phyloP scores from a whole-genome alignment of 2,888 invertebrate species.

The Drosophila conformis region DNA sequence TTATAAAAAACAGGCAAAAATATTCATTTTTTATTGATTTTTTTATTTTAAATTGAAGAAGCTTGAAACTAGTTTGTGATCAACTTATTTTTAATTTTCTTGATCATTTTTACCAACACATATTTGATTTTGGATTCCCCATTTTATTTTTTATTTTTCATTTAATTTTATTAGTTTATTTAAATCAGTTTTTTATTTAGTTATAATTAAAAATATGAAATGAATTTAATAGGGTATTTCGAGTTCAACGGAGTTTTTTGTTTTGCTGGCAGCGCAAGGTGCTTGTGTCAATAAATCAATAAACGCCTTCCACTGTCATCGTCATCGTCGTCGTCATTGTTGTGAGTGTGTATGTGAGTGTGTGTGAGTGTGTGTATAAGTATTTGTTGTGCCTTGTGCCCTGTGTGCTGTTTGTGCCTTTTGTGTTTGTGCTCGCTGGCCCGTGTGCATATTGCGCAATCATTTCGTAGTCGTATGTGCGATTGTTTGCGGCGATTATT shows the following conservation, averaged over 20 bases:
- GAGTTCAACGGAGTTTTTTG: not conserved
- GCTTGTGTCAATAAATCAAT: constrained; percentile 71
- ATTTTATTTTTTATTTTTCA: too few relatives aligned
- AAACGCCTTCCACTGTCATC: constrained; percentile 62
- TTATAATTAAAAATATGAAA: not conserved
- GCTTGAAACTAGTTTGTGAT: not conserved
- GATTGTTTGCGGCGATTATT: constrained; percentile 67
- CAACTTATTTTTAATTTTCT: not conserved
- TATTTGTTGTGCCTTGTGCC: constrained; percentile 2
- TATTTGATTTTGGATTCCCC: not conserved
- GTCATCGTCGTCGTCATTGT: constrained; percentile 29
- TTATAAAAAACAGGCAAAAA: too few relatives aligned
- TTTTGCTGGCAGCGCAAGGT: constrained; percentile 33
- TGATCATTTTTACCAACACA: not conserved
- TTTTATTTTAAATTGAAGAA: not conserved
- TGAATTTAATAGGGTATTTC: constrained; percentile 16
- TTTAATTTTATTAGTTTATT: too few relatives aligned
- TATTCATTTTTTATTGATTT: not conserved
- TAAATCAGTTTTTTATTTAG: not conserved
- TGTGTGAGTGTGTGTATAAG: constrained; percentile 2
- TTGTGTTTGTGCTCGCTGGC: constrained; percentile 60
- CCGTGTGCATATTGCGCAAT: constrained; percentile 78
- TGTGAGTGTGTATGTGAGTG: not conserved
- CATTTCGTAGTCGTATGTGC: constrained; percentile 55
- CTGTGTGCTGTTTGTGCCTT: constrained; percentile 2